These are phyloP conservation scores for Forbesichthys agassizii DNA, from an alignment of 2,113 vertebrate genomes.

Conservation along the genomic window DNA sequence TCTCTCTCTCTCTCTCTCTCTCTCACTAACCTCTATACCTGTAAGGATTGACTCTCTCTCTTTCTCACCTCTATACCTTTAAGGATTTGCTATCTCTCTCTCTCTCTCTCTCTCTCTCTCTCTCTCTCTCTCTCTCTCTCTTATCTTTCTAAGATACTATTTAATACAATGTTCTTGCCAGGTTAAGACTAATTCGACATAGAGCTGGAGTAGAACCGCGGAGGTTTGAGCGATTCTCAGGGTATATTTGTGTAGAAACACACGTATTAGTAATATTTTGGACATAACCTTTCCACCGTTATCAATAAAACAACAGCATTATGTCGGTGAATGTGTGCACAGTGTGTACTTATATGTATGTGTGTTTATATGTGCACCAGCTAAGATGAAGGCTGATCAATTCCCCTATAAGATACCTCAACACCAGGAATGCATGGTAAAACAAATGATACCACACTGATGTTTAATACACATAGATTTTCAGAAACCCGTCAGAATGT, in stretches of 20 bases:
- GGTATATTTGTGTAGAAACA: too few species aligned
- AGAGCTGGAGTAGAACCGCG: too few species aligned
- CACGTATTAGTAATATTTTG: too few species aligned
- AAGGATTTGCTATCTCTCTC: background rate
- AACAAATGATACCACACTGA: conserved; percentile 2
- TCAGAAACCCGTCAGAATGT: conserved; percentile 12
- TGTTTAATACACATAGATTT: conserved; percentile 31
- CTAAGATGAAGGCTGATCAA: too few species aligned
- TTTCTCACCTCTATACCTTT: background rate
- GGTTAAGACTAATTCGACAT: too few species aligned
- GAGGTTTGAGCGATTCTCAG: too few species aligned
- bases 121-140: too few species aligned
- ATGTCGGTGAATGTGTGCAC: background rate
- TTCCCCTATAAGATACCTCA: conserved; percentile 17
- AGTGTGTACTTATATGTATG: too few species aligned
- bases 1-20: background rate
- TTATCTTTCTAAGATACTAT: background rate
- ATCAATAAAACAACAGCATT: background rate
- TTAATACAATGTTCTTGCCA: too few species aligned
- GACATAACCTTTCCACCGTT: too few species aligned
- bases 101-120: too few species aligned
- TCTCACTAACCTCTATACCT: background rate
- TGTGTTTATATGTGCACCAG: background rate
- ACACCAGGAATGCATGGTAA: conserved; percentile 2
- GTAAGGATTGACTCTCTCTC: background rate